Percentiles rank a stretch among this genome's conserved stretches.
These are phyloP conservation scores for Porites evermanni DNA, from an alignment of 92 coral and sea anemone species.

Conservation along the genomic window DNA sequence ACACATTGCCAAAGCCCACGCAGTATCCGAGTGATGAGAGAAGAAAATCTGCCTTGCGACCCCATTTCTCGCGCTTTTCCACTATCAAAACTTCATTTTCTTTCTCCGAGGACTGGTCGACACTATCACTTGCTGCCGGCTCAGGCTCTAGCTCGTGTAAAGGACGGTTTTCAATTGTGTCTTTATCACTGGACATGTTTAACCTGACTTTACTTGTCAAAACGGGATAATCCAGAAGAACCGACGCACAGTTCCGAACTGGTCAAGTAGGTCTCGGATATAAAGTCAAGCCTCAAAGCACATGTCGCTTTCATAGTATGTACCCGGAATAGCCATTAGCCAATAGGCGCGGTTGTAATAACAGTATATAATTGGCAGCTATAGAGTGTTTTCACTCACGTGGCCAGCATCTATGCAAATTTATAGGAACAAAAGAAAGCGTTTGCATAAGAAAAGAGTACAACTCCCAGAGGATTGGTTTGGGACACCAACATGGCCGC, in stretches of 20 bases:
- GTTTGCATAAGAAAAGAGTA: too few relatives aligned
- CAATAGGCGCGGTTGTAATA: too few relatives aligned
- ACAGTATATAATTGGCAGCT: too few relatives aligned
- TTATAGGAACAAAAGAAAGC: too few relatives aligned
- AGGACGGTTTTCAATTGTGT: neutral
- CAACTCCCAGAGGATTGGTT: too few relatives aligned
- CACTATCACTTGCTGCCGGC: neutral
- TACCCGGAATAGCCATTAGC: too few relatives aligned
- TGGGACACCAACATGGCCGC: too few relatives aligned
- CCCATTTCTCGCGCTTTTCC: constrained; percentile 58
- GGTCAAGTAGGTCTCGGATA: neutral
- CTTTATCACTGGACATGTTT: neutral
- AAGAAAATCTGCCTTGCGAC: constrained; percentile 60
- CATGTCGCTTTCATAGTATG: too few relatives aligned
- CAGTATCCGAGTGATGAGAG: constrained; percentile 74
- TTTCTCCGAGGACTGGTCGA: neutral
- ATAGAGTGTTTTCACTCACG: too few relatives aligned
- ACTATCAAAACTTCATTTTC: neutral
- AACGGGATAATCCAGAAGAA: neutral
- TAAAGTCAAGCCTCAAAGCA: neutral
- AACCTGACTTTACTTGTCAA: neutral
- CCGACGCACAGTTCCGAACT: neutral
- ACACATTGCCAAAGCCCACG: constrained; percentile 79
- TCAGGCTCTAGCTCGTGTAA: neutral
- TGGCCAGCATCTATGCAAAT: too few relatives aligned